Evolutionary conservation across 2,797 vertebrate species (phyloP).

Genomic region (Coracias cyanogaster): DNA sequence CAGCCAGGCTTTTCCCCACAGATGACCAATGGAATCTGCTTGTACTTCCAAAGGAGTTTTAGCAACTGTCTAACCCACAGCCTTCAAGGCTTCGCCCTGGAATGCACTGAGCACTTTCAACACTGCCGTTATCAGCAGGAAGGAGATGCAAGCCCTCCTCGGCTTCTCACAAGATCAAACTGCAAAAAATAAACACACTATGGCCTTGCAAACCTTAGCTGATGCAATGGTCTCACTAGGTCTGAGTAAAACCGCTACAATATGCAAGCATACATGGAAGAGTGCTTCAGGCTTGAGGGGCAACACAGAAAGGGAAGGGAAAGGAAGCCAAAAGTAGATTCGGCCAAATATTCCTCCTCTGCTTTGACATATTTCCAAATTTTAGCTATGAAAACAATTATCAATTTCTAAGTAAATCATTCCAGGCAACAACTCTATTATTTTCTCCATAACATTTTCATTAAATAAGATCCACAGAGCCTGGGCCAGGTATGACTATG

Average conservation of each 20-base stretch:
- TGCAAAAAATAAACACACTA: slow-evolving; percentile 2
- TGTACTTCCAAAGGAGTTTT: neutral
- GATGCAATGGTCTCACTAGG: neutral
- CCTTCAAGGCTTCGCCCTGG: neutral
- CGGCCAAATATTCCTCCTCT: neutral
- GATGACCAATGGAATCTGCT: neutral
- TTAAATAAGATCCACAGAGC: neutral
- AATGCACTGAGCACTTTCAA: neutral
- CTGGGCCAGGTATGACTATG: neutral
- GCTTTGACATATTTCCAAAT: neutral
- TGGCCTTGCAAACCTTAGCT: neutral
- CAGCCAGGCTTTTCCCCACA: neutral
- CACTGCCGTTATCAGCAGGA: neutral
- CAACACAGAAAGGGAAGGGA: neutral
- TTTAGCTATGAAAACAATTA: neutral
- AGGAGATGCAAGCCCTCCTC: neutral
- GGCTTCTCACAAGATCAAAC: neutral
- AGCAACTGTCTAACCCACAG: neutral
- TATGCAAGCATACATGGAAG: neutral
- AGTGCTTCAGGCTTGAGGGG: neutral
- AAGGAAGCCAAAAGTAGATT: neutral
- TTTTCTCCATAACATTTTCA: neutral
- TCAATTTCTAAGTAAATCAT: neutral
- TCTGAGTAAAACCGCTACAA: neutral
- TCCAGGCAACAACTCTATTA: neutral